Evolutionary conservation across 2,888 invertebrate genomes (phyloP), one percentile per base, ranked within the genome.

Genomic region (Aphidius colemani): DNA sequence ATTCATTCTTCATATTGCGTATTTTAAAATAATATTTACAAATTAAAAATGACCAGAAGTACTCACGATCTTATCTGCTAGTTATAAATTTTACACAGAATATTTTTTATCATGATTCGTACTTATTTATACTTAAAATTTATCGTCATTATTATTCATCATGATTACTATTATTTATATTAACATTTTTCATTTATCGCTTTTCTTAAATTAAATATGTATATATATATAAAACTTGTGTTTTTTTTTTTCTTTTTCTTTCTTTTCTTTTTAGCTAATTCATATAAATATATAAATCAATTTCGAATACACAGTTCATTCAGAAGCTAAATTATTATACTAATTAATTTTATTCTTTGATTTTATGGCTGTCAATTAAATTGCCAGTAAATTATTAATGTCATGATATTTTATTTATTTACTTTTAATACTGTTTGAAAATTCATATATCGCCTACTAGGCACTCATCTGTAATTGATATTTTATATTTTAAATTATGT

Each of bases 261-360:
- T 7, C 13, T 10, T 39, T 2, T 39, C 2, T 39, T 13, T 39
- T 57, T 40, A 77, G 75, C 72, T 73, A 76, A 75, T 76, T 50
- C 75, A 74, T 76, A 73, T 77, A 78, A 78, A 78, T 77, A 30
- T 30, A 77, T 77, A 78, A 75, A 78, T 75, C 75, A 77, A 75
- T 71, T 71, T 68, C 67, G 67, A 64, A 68, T 64, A 67, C 59
- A 67, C 51, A 59, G 49, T 46, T 50, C 53, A 56, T 63, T 64
- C 58, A 66, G 56, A 63, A 60, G 40, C 7, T 63, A 59, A 67
- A 65, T 51, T 65, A 65, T 18, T 51, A 49, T 53, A 53, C 11
- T 48, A 57, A 46, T 39, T 55, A 61, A 48, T 53, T 62, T 59
- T 60, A 44, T 58, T 44, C 9, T 45, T 62, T 53, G 40, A 30